Evolutionary conservation across 2,888 invertebrate genomes (phyloP).

Genomic region (Tineola bisselliella): DNA sequence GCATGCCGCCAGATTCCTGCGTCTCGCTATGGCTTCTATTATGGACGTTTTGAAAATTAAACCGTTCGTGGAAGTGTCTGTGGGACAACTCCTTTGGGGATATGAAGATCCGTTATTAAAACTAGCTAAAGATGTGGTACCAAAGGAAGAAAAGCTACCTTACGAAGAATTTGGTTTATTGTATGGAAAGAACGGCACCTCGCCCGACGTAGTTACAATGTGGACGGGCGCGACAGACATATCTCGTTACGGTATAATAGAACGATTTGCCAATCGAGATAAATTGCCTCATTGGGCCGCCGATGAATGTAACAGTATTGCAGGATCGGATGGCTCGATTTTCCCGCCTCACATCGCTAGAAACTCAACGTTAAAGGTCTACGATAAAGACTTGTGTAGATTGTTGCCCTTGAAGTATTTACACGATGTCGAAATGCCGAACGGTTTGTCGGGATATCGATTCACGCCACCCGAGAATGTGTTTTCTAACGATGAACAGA

Average conservation of each 20-base stretch:
- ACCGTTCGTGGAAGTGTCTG: conserved; percentile 88
- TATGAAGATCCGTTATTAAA: conserved; percentile 91
- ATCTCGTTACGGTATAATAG: conserved; percentile 78
- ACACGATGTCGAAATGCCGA: conserved; percentile 38
- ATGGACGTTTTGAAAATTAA: conserved; percentile 93
- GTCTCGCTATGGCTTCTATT: conserved; percentile 90
- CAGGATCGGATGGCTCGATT: conserved; percentile 89
- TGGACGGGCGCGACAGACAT: conserved; percentile 81
- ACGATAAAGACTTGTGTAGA: conserved; percentile 90
- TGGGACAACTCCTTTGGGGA: conserved; percentile 89
- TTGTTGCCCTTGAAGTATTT: conserved; percentile 72
- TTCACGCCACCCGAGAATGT: conserved; percentile 84
- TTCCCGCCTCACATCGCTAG: conserved; percentile 88
- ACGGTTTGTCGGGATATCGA: conserved; percentile 77
- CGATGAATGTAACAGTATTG: conserved; percentile 81
- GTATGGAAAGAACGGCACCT: conserved; percentile 86
- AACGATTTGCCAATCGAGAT: conserved; percentile 77
- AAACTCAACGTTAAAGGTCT: conserved; percentile 79
- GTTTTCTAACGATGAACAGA: conserved; percentile 82
- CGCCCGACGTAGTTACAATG: conserved; percentile 79
- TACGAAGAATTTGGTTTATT: conserved; percentile 91
- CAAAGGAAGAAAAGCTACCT: conserved; percentile 88
- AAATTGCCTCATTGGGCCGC: conserved; percentile 81
- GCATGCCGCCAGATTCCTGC: conserved; percentile 83
- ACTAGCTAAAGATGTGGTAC: conserved; percentile 89